phyloP scores from a whole-genome alignment of 2,113 vertebrate species.

The Ellobius talpinus region DNA sequence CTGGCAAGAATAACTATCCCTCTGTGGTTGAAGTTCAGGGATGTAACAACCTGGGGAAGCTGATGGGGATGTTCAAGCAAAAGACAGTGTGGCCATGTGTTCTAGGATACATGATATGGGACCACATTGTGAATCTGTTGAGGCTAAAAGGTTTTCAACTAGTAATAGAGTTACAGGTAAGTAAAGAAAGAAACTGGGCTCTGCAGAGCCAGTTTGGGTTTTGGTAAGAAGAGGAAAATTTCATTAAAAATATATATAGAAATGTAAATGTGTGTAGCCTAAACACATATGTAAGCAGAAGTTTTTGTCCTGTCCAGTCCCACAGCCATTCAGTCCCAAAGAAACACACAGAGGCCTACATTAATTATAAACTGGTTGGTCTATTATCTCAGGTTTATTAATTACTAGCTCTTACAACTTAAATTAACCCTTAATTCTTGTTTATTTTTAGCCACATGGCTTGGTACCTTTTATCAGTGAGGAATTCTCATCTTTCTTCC shows the following conservation, averaged over 20 bases:
- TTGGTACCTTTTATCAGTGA: no score
- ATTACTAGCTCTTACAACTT: no score
- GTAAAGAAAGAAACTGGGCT: background rate
- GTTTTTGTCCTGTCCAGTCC: no score
- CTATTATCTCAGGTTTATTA: no score
- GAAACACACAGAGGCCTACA: no score
- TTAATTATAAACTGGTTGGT: no score
- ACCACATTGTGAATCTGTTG: background rate
- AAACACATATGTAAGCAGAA: background rate
- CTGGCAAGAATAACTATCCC: background rate
- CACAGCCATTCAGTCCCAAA: no score
- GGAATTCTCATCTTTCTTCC: no score
- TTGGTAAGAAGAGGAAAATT: background rate
- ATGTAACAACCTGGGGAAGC: no score
- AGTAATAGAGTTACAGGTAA: background rate
- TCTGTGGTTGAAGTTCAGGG: background rate
- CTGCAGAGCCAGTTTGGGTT: background rate
- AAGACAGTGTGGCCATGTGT: background rate
- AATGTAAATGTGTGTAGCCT: no score
- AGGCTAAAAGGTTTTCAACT: background rate
- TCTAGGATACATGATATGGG: background rate
- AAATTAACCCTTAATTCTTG: no score
- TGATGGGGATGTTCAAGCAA: background rate
- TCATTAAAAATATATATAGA: background rate
- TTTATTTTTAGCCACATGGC: no score